phyloP scores from a whole-genome alignment of 2,888 invertebrate species.

The Ichneumon xanthorius region DNA sequence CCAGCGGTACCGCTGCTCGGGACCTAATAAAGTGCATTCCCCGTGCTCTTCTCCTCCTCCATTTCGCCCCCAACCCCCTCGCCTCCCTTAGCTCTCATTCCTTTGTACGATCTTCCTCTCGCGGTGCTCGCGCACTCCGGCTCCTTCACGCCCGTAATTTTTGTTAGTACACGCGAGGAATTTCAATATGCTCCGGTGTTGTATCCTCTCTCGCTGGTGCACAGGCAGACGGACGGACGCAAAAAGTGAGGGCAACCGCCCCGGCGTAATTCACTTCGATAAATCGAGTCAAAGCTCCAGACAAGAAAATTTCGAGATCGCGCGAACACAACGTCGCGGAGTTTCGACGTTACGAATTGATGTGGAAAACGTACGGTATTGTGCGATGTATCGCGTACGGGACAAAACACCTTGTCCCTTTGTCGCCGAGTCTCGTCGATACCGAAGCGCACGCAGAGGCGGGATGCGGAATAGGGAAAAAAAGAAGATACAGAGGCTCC shows the following conservation, averaged over 20 bases:
- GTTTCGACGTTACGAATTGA: not conserved
- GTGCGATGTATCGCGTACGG: slow-evolving; percentile 10
- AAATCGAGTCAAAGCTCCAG: slow-evolving; percentile 61
- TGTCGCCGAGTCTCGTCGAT: slow-evolving; percentile 13
- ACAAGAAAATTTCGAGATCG: not conserved
- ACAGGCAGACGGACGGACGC: not conserved
- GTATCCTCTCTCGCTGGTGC: not conserved
- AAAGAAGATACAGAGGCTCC: slow-evolving; percentile 6
- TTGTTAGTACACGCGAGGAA: slow-evolving; percentile 68
- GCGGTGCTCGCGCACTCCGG: slow-evolving; percentile 41
- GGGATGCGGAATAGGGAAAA: slow-evolving; percentile 3
- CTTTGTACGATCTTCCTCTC: slow-evolving; percentile 23
- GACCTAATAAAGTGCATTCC: slow-evolving; percentile 70
- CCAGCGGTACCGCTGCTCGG: slow-evolving; percentile 7
- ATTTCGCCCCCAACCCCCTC: slow-evolving; percentile 34
- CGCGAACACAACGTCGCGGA: not conserved
- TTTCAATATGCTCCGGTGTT: slow-evolving; percentile 63
- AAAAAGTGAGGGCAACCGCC: not conserved
- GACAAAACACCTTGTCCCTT: slow-evolving; percentile 27
- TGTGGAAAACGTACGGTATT: not conserved
- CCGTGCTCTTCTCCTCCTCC: slow-evolving; percentile 29
- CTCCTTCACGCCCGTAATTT: slow-evolving; percentile 63
- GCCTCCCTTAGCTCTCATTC: slow-evolving; percentile 13
- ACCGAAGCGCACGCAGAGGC: too few species aligned
- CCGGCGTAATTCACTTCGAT: slow-evolving; percentile 56